These are phyloP conservation scores for Azorinus chamasolen DNA, from an alignment of 2,888 invertebrate species.

Conservation along the genomic window DNA sequence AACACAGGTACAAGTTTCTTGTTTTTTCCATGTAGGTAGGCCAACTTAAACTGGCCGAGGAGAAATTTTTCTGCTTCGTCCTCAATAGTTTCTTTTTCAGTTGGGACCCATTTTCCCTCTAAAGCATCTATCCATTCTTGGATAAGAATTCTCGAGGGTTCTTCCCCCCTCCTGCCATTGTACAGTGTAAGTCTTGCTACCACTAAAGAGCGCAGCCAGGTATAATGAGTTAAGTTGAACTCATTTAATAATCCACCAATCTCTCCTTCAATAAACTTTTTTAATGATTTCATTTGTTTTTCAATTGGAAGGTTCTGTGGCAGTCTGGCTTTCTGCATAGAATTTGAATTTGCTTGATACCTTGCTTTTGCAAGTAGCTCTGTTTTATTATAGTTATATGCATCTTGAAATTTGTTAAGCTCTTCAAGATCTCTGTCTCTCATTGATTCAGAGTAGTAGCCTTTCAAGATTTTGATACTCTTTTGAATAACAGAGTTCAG, in stretches of 20 bases:
- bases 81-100: constrained; percentile 23
- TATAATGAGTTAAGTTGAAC: constrained; percentile 25
- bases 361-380: constrained; percentile 23
- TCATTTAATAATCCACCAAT: constrained; percentile 13
- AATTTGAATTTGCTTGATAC: constrained; percentile 20
- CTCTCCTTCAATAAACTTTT: constrained; percentile 29
- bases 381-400: constrained; percentile 18
- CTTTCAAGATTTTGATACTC: constrained; percentile 13
- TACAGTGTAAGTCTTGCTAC: constrained; percentile 52
- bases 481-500: constrained; percentile 22
- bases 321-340: constrained; percentile 26
- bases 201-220: constrained; percentile 47
- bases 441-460: constrained; percentile 20
- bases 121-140: constrained; percentile 32
- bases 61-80: constrained; percentile 60
- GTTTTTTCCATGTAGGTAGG: constrained; percentile 54
- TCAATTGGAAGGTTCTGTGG: constrained; percentile 39
- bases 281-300: constrained; percentile 24
- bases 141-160: constrained; percentile 33
- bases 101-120: constrained; percentile 34
- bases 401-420: constrained; percentile 13
- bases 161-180: constrained; percentile 57
- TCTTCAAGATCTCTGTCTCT: constrained; percentile 18
- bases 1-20: constrained; percentile 59
- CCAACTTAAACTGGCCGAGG: constrained; percentile 44